Evolutionary conservation across 2,113 vertebrate genomes (phyloP).

Genomic region (Tragelaphus buxtoni): DNA sequence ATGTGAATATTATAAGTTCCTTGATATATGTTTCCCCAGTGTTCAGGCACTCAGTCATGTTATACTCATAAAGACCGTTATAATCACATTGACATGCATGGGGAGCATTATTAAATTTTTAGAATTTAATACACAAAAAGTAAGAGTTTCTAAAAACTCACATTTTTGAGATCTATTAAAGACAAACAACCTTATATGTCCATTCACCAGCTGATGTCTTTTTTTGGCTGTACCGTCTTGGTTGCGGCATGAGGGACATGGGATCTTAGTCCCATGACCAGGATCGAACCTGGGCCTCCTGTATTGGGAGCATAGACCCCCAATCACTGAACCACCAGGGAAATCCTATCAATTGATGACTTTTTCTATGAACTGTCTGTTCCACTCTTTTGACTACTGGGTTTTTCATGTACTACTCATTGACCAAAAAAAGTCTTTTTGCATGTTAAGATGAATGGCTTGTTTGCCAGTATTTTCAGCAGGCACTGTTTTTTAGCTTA

Average conservation of each 20-base stretch:
- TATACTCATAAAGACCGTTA: accelerated
- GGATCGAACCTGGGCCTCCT: neutral
- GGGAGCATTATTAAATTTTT: neutral
- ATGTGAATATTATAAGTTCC: neutral
- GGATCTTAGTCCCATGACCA: neutral
- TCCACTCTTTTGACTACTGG: neutral
- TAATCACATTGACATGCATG: neutral
- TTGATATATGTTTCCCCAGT: accelerated
- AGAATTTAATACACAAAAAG: neutral
- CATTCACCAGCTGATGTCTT: accelerated
- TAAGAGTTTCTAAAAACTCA: neutral
- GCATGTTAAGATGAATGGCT: neutral
- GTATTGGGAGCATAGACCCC: neutral
- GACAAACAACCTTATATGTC: accelerated
- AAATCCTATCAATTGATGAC: neutral
- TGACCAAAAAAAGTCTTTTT: neutral
- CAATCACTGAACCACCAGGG: neutral
- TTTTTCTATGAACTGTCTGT: neutral
- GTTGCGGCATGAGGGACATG: neutral
- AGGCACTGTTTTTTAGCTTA: neutral
- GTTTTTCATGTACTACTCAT: neutral
- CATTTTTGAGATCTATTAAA: neutral
- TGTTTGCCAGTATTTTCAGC: neutral
- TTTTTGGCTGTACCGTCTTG: neutral
- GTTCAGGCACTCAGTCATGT: neutral